A percentile compares a stretch with the other conserved stretches of the same genome.
Conservation (phyloP, 2,888 invertebrate genomes). For the Autographa pulchrina region DNA sequence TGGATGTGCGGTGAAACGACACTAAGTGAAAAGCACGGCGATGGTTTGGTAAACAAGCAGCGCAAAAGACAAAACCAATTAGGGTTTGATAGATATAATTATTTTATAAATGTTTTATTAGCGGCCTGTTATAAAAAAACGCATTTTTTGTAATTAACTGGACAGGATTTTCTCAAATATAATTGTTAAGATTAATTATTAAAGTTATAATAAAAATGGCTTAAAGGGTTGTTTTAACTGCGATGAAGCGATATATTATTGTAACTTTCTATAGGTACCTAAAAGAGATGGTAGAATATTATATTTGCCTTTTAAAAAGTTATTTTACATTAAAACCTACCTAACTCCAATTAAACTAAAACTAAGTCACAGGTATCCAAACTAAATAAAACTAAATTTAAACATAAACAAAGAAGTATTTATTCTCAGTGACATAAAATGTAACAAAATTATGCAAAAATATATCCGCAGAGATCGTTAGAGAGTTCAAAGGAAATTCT, state of each 20-base stretch:
- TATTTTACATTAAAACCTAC: neutral
- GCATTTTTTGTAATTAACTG: too few relatives aligned
- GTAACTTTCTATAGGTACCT: too few relatives aligned
- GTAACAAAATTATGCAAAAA: constrained; percentile 68
- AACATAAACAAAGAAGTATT: neutral
- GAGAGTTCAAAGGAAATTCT: constrained; percentile 73
- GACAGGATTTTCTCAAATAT: too few relatives aligned
- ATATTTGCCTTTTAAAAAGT: neutral
- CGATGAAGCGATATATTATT: too few relatives aligned
- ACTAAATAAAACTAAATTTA: neutral
- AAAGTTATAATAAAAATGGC: too few relatives aligned
- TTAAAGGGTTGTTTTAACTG: too few relatives aligned
- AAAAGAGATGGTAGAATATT: too few relatives aligned
- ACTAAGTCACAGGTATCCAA: neutral
- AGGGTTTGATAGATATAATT: neutral
- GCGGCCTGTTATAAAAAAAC: neutral
- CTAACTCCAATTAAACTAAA: neutral
- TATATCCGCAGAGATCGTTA: constrained; percentile 68
- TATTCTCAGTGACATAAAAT: constrained; percentile 55
- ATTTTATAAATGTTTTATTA: neutral
- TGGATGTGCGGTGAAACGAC: constrained; percentile 28
- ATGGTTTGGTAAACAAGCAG: neutral
- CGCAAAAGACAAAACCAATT: neutral
- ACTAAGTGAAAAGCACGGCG: constrained; percentile 2
- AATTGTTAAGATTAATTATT: too few relatives aligned